Base-by-base conservation (phyloP, 2,113 vertebrate species). In the Lichenostomus cassidix region DNA sequence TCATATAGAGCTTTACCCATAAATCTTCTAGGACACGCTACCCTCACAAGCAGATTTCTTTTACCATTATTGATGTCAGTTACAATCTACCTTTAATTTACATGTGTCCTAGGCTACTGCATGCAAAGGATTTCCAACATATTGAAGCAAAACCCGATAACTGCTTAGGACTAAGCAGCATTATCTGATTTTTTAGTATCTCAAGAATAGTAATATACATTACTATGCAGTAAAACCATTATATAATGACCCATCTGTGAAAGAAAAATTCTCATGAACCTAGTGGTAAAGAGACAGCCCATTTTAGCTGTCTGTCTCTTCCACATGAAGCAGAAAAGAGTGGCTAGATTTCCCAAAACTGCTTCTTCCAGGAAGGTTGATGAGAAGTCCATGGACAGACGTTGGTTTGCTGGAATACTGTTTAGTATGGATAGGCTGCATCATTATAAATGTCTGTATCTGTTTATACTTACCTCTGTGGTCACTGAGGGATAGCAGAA, bases 141-240 rank as follows among this genome's bases (percentile, higher is more conserved):
- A 79, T 29, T 81, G 88, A 87, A 84, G 42, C 27, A 74, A 84
- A 92, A 39, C 25, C 78, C 95, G 58, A 35, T 69, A 91, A 80
- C 60, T 90, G 37, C 68, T 94, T 89, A 90, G 63, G 70, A 78
- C 65, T 92, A 87, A 92, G 89, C 31, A 88, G 82, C 44, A 71
- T 64, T 53, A 88, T 52, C 89, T 86, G 55, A 29, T 31, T 53
- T 64, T 89, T 78, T 71, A 44, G 18, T 55, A 28, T 94, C 44
- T 95, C 79, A 68, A 24, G 68, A 65, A 83, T 27, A 70, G 75
- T 67, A 63, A 91, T 75, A 29, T 39, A 74, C 14, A 62, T 77
- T 81, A 49, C 35, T 83, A 22, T 78, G 46, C 37, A 89, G 69
- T 78, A 95, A 87, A 87, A 58, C 27, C 92, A 76, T 90, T 90